Conservation (phyloP, 1,140 invertebrate species). For the Pseudomyrmex concolor region DNA sequence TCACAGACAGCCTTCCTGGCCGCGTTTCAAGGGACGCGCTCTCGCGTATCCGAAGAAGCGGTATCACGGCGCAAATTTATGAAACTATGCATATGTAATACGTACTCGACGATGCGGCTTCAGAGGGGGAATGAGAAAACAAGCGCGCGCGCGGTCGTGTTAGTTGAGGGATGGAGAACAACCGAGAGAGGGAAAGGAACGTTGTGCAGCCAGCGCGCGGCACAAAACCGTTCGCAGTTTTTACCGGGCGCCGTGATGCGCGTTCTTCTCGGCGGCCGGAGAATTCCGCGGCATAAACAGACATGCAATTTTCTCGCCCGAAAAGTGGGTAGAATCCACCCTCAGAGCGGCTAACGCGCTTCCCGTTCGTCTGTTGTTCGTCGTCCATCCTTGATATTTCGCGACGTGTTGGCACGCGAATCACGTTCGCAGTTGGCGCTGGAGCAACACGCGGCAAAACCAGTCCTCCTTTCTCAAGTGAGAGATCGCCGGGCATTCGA, state of each 20-base stretch:
- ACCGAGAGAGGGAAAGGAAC: too few relatives aligned
- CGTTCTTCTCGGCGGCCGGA: slow-evolving; percentile 7
- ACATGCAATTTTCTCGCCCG: slow-evolving; percentile 58
- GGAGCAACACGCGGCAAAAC: slow-evolving; percentile 67
- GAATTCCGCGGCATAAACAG: slow-evolving; percentile 59
- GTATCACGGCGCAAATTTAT: slow-evolving; percentile 71
- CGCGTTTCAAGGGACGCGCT: slow-evolving; percentile 50
- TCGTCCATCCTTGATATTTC: slow-evolving; percentile 10
- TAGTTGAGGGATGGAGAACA: slow-evolving; percentile 11
- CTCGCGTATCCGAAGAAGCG: slow-evolving; percentile 56
- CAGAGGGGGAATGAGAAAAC: neutral
- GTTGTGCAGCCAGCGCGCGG: slow-evolving; percentile 2
- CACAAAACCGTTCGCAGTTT: slow-evolving; percentile 54
- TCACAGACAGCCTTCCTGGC: slow-evolving; percentile 61
- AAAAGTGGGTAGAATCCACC: slow-evolving; percentile 36
- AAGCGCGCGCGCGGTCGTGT: slow-evolving; percentile 21
- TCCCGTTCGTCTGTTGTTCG: slow-evolving; percentile 5
- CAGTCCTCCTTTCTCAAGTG: slow-evolving; percentile 49
- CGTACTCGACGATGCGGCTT: slow-evolving; percentile 6
- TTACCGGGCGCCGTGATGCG: slow-evolving; percentile 23
- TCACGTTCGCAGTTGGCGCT: slow-evolving; percentile 67
- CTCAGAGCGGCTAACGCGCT: neutral
- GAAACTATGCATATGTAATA: slow-evolving; percentile 80
- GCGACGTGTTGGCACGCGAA: slow-evolving; percentile 67
- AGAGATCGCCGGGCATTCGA: slow-evolving; percentile 52